Percentiles rank a stretch among this genome's conserved stretches.
Evolutionary conservation across 2,113 vertebrate species (phyloP).

Genomic region (Oncorhynchus nerka): DNA sequence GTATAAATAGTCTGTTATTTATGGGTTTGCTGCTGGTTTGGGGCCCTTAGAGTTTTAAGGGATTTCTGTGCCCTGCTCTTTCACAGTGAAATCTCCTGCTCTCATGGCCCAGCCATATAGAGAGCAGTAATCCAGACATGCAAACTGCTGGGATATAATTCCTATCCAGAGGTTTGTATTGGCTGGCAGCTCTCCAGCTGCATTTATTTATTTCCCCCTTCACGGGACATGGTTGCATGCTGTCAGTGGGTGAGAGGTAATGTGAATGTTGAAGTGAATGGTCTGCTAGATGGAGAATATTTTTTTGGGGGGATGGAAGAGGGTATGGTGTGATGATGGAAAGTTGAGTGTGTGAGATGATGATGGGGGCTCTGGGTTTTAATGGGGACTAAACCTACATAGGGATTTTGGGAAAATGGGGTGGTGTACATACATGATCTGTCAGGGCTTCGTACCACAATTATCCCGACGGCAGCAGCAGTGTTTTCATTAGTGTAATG

Average conservation of each 20-base stretch:
- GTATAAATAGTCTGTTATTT: slow-evolving; percentile 51
- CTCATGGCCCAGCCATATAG: slow-evolving; percentile 40
- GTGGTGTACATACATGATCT: slow-evolving; percentile 62
- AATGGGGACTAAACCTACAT: slow-evolving; percentile 59
- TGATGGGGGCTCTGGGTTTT: slow-evolving; percentile 35
- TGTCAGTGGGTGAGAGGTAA: slow-evolving; percentile 23
- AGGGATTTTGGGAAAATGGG: slow-evolving; percentile 61
- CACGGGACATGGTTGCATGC: slow-evolving; percentile 38
- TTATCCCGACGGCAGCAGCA: slow-evolving; percentile 70
- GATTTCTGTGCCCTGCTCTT: slow-evolving; percentile 51
- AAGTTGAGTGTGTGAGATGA: slow-evolving; percentile 20
- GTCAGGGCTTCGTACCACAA: slow-evolving; percentile 78
- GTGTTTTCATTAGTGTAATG: slow-evolving; percentile 86
- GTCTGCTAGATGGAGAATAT: neutral
- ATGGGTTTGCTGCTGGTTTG: slow-evolving; percentile 34
- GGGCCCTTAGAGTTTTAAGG: slow-evolving; percentile 29
- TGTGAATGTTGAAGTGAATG: neutral
- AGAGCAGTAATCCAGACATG: slow-evolving; percentile 64
- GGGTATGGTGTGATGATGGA: neutral
- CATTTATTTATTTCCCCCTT: slow-evolving; percentile 18
- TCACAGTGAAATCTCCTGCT: slow-evolving; percentile 54
- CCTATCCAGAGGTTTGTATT: slow-evolving; percentile 42
- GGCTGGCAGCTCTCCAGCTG: slow-evolving; percentile 44
- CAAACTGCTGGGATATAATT: slow-evolving; percentile 58
- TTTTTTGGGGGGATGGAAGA: neutral